Evolutionary conservation across 2,888 invertebrate genomes (phyloP), one percentile per base, ranked within the genome.

Genomic region (Microplitis deprimator): DNA sequence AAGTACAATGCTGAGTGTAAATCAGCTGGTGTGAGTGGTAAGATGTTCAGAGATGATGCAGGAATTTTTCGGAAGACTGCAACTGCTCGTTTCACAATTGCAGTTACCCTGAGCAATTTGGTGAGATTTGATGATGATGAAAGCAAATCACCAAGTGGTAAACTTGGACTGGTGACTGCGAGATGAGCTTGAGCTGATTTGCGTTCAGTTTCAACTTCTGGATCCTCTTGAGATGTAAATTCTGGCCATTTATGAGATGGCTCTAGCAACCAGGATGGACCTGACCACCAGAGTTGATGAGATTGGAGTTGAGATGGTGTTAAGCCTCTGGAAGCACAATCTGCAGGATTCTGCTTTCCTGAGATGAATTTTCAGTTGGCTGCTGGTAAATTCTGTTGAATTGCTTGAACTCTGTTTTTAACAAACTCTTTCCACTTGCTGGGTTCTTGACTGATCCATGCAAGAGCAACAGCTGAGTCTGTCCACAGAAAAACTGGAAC

Each of bases 331-430:
- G 81, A 81, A 0, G 80, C 78, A 59, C 79, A 78, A 50, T 20
- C 2, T 20, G 20, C 20, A 20, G 20, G 20, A 20, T 20, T 20
- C 2, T 20, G 20, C 1, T 20, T 83, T 82, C 1, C 80, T 82
- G 60, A 82, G 79, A 17, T 83, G 81, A 8, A 16, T 41, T 2
- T 61, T 69, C 1, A 39, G 13, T 76, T 10, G 7, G 80, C 81
- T 60, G 75, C n/a, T 80, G 17, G 79, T 78, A 6, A 85, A 73
- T 61, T 85, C 83, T 16, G 85, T 73, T 2, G 84, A 71, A 0
- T 83, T 82, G 6, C 84, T 74, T 0, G 83, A n/a, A n/a, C n/a
- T n/a, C n/a, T n/a, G n/a, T n/a, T n/a, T n/a, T n/a, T n/a, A n/a
- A n/a, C n/a, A n/a, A n/a, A n/a, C n/a, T n/a, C n/a, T n/a, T n/a